Conservation (phyloP, 2,888 invertebrate genomes). For the Dichetophora obliterata region DNA sequence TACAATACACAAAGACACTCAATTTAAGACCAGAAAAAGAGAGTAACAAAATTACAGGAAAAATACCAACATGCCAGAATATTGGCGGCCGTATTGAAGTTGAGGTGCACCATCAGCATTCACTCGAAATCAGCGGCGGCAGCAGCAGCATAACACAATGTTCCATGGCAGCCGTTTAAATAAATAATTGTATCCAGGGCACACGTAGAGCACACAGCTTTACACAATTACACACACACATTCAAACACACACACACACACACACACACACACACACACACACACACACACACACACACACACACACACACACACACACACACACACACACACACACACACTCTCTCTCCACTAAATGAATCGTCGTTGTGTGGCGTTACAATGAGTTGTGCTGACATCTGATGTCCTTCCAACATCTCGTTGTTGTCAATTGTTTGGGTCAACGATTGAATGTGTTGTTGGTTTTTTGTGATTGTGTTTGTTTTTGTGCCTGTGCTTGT, state of each 20-base stretch:
- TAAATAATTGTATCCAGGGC: constrained; percentile 28
- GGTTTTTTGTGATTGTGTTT: constrained; percentile 20
- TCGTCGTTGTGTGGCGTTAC: neutral
- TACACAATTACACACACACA: neutral
- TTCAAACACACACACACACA: neutral
- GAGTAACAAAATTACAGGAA: neutral
- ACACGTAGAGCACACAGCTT: neutral
- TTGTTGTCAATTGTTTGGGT: constrained; percentile 20
- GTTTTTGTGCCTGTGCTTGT: neutral
- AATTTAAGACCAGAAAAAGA: neutral
- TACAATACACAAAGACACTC: constrained; percentile 19
- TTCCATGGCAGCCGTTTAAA: constrained; percentile 30
- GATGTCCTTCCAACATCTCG: constrained; percentile 2
- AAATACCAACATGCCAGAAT: neutral
- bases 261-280: neutral
- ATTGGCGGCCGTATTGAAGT: neutral
- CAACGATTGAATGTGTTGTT: constrained; percentile 23
- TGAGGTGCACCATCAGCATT: constrained; percentile 22
- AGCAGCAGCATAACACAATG: constrained; percentile 21
- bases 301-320: neutral
- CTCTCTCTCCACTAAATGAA: constrained; percentile 1
- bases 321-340: neutral
- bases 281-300: neutral
- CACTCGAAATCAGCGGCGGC: constrained; percentile 6
- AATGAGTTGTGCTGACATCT: constrained; percentile 1